Conservation (phyloP, 1,140 invertebrate species). For the Phymorhynchus buccinoides region DNA sequence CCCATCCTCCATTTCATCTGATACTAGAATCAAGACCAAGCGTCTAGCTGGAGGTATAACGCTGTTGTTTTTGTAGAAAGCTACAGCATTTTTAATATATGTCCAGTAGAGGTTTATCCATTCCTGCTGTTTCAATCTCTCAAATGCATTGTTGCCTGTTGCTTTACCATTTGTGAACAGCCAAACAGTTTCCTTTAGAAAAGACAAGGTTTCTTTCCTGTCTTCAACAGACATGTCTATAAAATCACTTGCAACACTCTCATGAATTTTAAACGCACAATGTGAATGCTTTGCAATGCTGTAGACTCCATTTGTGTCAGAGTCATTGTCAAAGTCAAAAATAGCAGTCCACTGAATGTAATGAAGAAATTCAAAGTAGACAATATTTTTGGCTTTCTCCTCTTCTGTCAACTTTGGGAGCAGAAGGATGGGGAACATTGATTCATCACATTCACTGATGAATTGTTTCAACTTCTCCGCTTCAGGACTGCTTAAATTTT, state of each 20-base stretch:
- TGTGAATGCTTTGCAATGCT: neutral
- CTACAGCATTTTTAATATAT: neutral
- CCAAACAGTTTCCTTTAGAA: neutral
- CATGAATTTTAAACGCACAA: neutral
- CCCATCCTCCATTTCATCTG: neutral
- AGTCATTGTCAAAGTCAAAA: constrained; percentile 4
- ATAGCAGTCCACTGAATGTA: neutral
- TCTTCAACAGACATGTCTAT: neutral
- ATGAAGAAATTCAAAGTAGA: neutral
- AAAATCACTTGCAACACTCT: neutral
- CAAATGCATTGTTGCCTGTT: neutral
- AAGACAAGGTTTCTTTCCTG: neutral
- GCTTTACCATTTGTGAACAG: neutral
- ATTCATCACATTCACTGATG: neutral
- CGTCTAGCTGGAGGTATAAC: neutral
- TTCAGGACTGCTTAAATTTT: neutral
- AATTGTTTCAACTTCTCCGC: neutral
- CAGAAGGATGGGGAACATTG: neutral
- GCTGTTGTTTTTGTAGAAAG: neutral
- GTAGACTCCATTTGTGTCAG: neutral
- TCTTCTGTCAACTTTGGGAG: neutral
- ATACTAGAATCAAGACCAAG: neutral
- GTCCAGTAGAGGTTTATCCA: neutral
- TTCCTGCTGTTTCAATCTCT: neutral
- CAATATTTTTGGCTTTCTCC: neutral